Base-by-base conservation (phyloP, 2,113 vertebrate genomes). In the Notothenia coriiceps region DNA sequence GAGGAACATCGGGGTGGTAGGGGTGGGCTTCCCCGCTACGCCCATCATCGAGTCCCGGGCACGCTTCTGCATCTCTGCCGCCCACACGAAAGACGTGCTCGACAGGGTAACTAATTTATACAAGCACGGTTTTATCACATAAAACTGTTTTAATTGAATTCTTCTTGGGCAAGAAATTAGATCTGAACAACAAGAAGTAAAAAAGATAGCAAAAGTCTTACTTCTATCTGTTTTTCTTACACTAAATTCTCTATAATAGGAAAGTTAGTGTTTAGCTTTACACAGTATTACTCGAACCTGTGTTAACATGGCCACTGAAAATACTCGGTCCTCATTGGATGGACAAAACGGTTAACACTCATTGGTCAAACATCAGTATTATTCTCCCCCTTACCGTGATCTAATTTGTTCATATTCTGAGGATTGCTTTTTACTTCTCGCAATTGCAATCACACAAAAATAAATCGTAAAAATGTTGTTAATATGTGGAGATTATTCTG, bases 11-110 rank as follows among this genome's bases (percentile, higher is more conserved):
- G 98, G 97, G 4, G 97, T 98, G 4, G 97, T 99, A 67, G 98
- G 97, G 33, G 98, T 99, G 62, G 98, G 98, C 33, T 99, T 99
- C 85, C 98, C 98, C 15, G 98, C 98, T 15, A 99, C 98, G 1
- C 97, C 98, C 13, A 99, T 99, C 90, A 97, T 97, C 2, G 98
- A 99, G 87, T 98, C 98, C 18, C 94, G 97, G 90, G 98, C 97
- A 13, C 96, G 98, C 25, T 98, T 99, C 94, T 99, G 98, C 90
- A 94, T 99, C 84, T 98, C 98, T 12, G 97, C 98, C 60, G 95
- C 95, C 69, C 98, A 99, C 93, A 97, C 96, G 67, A 97, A 91
- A 94, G 96, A 95, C 63, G 96, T 98, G 90, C 96, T 99, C 11
- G 95, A 98, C 93, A 95, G 88, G 22, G 98, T 98, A 91, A 96